Conservation (phyloP, 1,140 invertebrate species). For the Conopomorpha cramerella region DNA sequence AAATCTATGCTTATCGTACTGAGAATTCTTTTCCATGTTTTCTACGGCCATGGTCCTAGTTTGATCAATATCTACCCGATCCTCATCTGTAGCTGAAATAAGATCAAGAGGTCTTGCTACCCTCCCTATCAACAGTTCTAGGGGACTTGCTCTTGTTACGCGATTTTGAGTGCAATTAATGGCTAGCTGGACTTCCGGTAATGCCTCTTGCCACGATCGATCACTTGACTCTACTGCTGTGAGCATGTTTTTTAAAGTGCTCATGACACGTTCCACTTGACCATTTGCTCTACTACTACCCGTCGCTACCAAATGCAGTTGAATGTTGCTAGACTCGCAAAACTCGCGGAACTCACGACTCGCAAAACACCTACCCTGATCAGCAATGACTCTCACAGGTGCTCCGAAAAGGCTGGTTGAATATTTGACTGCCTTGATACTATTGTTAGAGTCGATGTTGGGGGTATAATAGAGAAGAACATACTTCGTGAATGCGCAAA, state of each 20-base stretch:
- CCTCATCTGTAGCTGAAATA: constrained; percentile 6
- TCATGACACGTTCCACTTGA: constrained; percentile 25
- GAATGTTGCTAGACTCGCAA: constrained; percentile 12
- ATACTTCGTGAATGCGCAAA: constrained; percentile 11
- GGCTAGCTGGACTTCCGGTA: constrained; percentile 19
- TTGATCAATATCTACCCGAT: constrained; percentile 1
- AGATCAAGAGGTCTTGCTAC: constrained; percentile 22
- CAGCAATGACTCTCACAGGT: constrained; percentile 18
- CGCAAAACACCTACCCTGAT: constrained; percentile 24
- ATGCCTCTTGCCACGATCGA: constrained; percentile 20
- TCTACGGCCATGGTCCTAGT: constrained; percentile 1
- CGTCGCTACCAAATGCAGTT: constrained; percentile 19
- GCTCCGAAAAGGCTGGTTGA: constrained; percentile 16
- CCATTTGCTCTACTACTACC: constrained; percentile 12
- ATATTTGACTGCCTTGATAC: constrained; percentile 4
- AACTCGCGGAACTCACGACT: constrained; percentile 18
- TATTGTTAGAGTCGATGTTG: constrained; percentile 8
- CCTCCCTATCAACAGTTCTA: constrained; percentile 24
- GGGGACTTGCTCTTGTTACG: constrained; percentile 18
- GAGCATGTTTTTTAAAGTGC: too few species aligned
- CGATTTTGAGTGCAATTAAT: constrained; percentile 19
- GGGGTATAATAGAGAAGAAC: constrained; percentile 10
- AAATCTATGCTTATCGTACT: constrained; percentile 7
- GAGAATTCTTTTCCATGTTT: constrained; percentile 4
- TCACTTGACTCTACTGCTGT: constrained; percentile 16